Conservation (phyloP, 2,888 invertebrate genomes). For the Cephalotes varians region DNA sequence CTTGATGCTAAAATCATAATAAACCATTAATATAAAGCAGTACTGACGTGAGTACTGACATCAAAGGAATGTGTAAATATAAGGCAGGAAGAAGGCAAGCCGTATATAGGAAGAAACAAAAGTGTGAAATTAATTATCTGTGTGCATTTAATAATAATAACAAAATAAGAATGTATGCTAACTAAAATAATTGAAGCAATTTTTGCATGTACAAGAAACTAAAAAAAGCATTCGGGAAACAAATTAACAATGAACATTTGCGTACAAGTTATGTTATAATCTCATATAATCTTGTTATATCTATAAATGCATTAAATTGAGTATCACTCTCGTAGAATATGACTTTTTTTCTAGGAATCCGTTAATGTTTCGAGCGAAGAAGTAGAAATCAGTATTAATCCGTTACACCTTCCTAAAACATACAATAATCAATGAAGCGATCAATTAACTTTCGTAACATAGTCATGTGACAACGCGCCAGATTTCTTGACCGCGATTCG, state of each 20-base stretch:
- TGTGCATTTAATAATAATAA: conserved; percentile 71
- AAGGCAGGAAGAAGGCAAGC: conserved; percentile 37
- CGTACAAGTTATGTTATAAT: conserved; percentile 21
- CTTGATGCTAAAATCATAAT: conserved; percentile 79
- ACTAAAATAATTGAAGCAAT: conserved; percentile 50
- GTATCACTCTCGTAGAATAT: conserved; percentile 47
- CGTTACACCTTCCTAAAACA: conserved; percentile 79
- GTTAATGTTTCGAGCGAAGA: conserved; percentile 60
- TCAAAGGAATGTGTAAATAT: conserved; percentile 23
- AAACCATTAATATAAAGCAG: conserved; percentile 10
- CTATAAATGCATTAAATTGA: conserved; percentile 58
- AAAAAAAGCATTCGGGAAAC: conserved; percentile 9
- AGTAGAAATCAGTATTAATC: conserved; percentile 71
- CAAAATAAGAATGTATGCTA: conserved; percentile 31
- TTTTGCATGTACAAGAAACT: conserved; percentile 30
- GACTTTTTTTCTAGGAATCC: conserved; percentile 60
- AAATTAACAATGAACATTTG: conserved; percentile 30
- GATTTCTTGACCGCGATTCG: conserved; percentile 40
- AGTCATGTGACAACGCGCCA: conserved; percentile 11
- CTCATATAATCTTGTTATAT: conserved; percentile 29
- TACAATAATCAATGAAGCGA: conserved; percentile 69
- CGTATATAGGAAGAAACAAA: conserved; percentile 63
- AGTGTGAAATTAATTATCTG: conserved; percentile 61
- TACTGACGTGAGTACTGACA: conserved; percentile 10
- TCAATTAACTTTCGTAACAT: conserved; percentile 29